A percentile compares a stretch with the other conserved stretches of the same genome.
Evolutionary conservation across 1,140 invertebrate genomes (phyloP).

Genomic region (Tigriopus japonicus): DNA sequence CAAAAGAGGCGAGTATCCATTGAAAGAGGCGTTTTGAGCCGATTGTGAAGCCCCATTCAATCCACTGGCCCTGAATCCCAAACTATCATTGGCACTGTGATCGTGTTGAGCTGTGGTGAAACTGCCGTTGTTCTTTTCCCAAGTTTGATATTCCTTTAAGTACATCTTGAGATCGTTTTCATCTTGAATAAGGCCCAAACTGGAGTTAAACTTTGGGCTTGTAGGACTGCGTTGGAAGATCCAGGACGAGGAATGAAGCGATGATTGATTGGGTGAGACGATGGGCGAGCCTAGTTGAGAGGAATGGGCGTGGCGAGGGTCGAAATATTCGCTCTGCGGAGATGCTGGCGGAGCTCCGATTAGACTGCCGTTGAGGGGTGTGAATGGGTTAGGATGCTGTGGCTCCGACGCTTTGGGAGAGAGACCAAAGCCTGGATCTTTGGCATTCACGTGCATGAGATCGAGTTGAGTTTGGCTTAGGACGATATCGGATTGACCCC

Average conservation of each 20-base stretch:
- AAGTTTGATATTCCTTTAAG: conserved; percentile 3
- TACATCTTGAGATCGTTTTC: conserved; percentile 1
- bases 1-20: neutral
- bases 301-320: neutral
- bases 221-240: neutral
- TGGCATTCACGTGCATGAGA: no score
- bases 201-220: neutral
- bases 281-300: no score
- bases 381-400: neutral
- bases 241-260: conserved; percentile 8
- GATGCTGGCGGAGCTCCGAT: neutral
- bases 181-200: neutral
- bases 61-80: neutral
- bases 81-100: no score
- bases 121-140: conserved; percentile 2
- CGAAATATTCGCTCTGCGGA: neutral
- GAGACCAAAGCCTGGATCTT: no score
- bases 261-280: neutral
- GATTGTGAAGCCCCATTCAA: no score
- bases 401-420: neutral
- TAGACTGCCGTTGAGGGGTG: neutral
- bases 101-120: neutral
- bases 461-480: no score
- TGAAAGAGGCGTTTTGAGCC: no score
- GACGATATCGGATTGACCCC: no score